Percentiles rank a stretch among this genome's conserved stretches.
phyloP scores from a whole-genome alignment of 2,797 vertebrate species.

The Peromyscus melanophrys region DNA sequence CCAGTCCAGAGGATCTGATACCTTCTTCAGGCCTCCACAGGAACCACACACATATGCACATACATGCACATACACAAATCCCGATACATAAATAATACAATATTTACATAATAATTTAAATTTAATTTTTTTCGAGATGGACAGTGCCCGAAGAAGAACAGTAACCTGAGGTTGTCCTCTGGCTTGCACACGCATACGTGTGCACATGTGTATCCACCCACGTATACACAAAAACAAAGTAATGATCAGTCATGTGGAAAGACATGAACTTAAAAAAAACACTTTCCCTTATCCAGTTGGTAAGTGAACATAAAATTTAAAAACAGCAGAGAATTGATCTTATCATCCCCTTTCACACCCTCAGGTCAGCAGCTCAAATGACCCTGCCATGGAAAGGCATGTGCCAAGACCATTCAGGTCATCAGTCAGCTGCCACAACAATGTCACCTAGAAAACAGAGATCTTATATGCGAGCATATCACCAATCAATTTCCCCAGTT shows the following conservation, averaged over 20 bases:
- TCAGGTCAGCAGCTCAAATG: background rate
- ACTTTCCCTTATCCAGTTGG: constrained; percentile 17
- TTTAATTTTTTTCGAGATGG: background rate
- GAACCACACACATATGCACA: background rate
- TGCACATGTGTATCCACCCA: too few relatives aligned
- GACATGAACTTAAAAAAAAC: constrained; percentile 56
- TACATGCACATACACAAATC: background rate
- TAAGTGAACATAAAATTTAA: constrained; percentile 43
- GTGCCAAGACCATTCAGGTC: background rate
- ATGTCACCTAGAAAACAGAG: constrained; percentile 7
- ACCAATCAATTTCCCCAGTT: background rate
- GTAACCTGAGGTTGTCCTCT: background rate
- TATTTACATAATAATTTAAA: background rate
- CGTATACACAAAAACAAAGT: background rate
- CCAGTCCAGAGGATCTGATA: background rate
- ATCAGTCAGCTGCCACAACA: background rate
- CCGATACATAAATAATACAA: background rate
- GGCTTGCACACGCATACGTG: too few relatives aligned
- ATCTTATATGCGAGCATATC: background rate
- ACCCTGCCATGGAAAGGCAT: background rate
- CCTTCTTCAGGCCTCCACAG: background rate
- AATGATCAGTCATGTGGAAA: constrained; percentile 22
- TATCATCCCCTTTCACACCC: constrained; percentile 38
- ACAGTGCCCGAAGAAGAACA: background rate
- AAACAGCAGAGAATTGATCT: constrained; percentile 42